Base-by-base conservation (phyloP, 2,888 invertebrate genomes). In the Cantharis lateralis region DNA sequence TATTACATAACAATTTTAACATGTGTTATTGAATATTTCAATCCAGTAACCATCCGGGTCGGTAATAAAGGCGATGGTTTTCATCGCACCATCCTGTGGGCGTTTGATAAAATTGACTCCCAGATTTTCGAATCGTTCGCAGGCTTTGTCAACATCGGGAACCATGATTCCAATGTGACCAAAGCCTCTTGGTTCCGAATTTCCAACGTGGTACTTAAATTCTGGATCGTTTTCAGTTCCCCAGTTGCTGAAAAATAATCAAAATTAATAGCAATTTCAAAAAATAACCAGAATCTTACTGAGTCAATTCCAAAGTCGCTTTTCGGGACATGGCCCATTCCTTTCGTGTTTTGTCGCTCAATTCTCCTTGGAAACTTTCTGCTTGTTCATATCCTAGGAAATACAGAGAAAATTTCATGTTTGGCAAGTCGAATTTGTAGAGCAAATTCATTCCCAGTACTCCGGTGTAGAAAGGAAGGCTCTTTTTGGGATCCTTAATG, bases 1-100 rank as follows among this genome's bases (percentile, higher is more conserved):
- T 20, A 24, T n/a, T n/a, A 24, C 24, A 24, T 7, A 24, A 24
- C 1, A 24, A 24, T 24, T 24, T 24, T 24, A n/a, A 48, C 68
- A 83, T 82, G 80, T 86, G 82, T 73, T 91, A 87, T 81, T 90
- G 93, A 84, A 97, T 92, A 77, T 97, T 96, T 98, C 98, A 84
- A 98, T 97, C 97, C 97, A 97, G 86, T 98, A 98, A 28, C 97
- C 98, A 87, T 98, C 98, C 0, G 98, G 98, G 87, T 98, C 98
- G 83, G 96, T 95, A 77, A 98, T 96, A 87, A 98, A 98, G 1
- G 98, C 98, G 68, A 98, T 89, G 0, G 96, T 96, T 87, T 95
- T 97, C 96, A 98, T 97, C 86, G 95, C 96, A 0, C 97, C 97
- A 83, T 96, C 98, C 84, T 95, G 93, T 0, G 97, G 97, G 81